Base-by-base conservation (phyloP, 2,113 vertebrate species). In the Ancistrus triradiatus region DNA sequence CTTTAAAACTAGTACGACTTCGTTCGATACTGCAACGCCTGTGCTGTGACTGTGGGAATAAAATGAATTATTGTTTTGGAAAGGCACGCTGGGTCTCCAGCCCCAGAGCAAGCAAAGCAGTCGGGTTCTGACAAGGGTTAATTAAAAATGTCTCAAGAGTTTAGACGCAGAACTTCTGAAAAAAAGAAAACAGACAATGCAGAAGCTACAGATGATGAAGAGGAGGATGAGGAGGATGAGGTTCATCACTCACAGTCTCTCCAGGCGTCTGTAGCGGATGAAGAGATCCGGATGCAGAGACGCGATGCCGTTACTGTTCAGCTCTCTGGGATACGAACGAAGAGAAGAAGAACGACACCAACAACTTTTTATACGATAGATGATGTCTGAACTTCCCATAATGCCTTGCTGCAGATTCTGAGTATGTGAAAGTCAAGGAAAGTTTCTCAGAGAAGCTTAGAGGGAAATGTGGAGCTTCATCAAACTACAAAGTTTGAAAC, bases 181-280 rank as follows among this genome's bases (percentile, higher is more conserved):
- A n/a, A n/a, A n/a, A n/a, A n/a, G n/a, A n/a, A n/a, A n/a, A n/a
- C n/a, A n/a, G 2, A 44, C 6, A 7, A 17, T 43, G 14, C 2
- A 2, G 7, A 14, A 2, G 40, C 4, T 15, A 15, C n/a, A 17
- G 6, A 33, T 38, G 21, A 31, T 21, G 33, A 38, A 37, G 18
- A 18, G 37, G 52, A 37, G 9, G 4, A 13, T 37, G 46, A 18
- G 24, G 47, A 48, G 52, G 17, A 35, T 15, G 8, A n/a, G n/a
- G n/a, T n/a, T n/a, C n/a, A n/a, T 27, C 25, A 84, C 82, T 84
- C 61, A 87, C 84, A 86, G 79, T 66, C 79, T 84, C 71, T 70
- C 71, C 67, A 88, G 76, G 4, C 72, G 63, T 49, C 15, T 59
- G 52, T 78, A 76, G 15, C 65, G 18, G 8, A 64, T 25, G 43